Evolutionary conservation across 2,888 invertebrate genomes (phyloP).

Genomic region (Deroplatys truncata): DNA sequence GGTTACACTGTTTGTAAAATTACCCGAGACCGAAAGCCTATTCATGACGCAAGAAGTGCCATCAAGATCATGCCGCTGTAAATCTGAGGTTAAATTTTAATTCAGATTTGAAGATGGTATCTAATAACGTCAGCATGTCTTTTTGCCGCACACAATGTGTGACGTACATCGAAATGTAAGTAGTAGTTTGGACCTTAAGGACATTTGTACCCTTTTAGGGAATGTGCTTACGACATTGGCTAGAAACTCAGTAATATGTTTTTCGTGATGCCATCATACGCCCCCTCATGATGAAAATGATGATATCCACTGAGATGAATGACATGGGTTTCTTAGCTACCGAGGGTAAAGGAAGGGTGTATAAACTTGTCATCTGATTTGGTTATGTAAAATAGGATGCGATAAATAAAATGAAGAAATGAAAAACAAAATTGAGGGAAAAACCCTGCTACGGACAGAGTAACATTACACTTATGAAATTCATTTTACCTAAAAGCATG

Average conservation of each 20-base stretch:
- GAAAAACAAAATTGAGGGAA: background rate
- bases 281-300: background rate
- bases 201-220: background rate
- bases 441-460: background rate
- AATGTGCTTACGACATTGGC: background rate
- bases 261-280: background rate
- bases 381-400: background rate
- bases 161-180: background rate
- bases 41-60: background rate
- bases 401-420: background rate
- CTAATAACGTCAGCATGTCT: too few relatives aligned
- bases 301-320: background rate
- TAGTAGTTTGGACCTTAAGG: too few relatives aligned
- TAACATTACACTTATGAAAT: background rate
- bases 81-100: background rate
- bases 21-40: background rate
- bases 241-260: background rate
- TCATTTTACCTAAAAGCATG: background rate
- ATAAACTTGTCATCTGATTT: conserved; percentile 6
- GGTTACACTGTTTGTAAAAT: too few relatives aligned
- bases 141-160: background rate
- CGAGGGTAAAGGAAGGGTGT: background rate
- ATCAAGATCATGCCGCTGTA: background rate
- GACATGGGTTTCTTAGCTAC: background rate
- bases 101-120: background rate